Evolutionary conservation across 2,797 vertebrate genomes (phyloP).

Genomic region (Sparidentex hasta): DNA sequence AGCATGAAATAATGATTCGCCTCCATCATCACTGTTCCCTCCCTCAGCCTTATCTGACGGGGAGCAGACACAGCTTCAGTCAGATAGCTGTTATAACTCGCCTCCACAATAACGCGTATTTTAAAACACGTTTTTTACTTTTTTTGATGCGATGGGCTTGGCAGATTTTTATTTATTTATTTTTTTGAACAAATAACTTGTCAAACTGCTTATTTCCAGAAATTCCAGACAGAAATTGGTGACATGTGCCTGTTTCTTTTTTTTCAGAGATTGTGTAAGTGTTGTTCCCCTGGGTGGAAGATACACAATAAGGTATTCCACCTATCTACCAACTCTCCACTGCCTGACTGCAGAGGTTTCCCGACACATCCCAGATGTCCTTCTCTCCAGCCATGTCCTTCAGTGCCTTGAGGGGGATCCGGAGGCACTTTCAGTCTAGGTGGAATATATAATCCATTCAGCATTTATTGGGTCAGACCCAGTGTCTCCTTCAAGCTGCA

Average conservation of each 20-base stretch:
- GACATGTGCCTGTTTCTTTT: not conserved
- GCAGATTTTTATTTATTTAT: no score
- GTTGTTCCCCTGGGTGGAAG: not conserved
- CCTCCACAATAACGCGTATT: slow-evolving; percentile 14
- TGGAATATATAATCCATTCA: not conserved
- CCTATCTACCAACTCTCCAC: not conserved
- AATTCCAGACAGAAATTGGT: not conserved
- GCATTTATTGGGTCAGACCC: not conserved
- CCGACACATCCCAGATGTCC: not conserved
- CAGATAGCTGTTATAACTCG: slow-evolving; percentile 13
- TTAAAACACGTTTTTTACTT: slow-evolving; percentile 1
- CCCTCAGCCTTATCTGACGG: slow-evolving; percentile 16
- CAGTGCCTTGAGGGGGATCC: slow-evolving; percentile 3
- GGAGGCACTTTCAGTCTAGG: slow-evolving; percentile 14
- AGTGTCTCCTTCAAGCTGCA: not conserved
- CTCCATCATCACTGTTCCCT: not conserved
- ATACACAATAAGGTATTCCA: not conserved
- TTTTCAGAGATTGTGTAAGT: not conserved
- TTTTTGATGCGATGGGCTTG: not conserved
- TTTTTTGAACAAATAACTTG: not conserved
- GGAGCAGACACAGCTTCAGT: slow-evolving; percentile 10
- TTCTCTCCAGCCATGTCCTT: slow-evolving; percentile 1
- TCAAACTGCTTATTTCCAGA: not conserved
- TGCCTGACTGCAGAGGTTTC: not conserved
- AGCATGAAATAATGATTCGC: slow-evolving; percentile 22